Base-by-base conservation (phyloP, 1,140 invertebrate species). In the Episyrphus balteatus region DNA sequence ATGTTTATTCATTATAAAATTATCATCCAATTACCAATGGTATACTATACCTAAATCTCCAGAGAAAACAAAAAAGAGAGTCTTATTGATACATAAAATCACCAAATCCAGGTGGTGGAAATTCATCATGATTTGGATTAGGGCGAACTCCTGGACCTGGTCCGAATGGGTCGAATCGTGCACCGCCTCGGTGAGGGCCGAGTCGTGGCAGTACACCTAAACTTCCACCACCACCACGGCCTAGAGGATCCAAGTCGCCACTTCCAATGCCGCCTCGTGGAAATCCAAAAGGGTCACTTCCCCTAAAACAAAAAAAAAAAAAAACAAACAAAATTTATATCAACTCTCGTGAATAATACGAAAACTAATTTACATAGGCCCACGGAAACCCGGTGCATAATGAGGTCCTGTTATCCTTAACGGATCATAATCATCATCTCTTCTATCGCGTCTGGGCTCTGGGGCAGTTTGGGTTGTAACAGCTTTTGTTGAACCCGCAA, bases 141-240 rank as follows among this genome's bases (percentile, higher is more conserved):
- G 52, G 50, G 5, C 52, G 52, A 36, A 59, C 63, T 38, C 61
- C 53, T 18, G 75, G 77, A 8, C 80, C 77, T 10, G 86, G 86
- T 5, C 79, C 79, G 62, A 88, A 85, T 0, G 86, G 87, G 72
- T 90, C 86, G 65, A 87, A 91, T 55, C 86, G 75, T 10, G 87
- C 85, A 31, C 82, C 79, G 38, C 55, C 50, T 21, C 51, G 51
- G 5, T 54, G 57, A 49, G 50, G 42, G 37, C 44, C 46, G 6
- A 56, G 58, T 9, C 41, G 50, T 11, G 73, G 70, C 40, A 70
- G 68, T 34, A 68, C 75, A 61, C 84, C 88, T 10, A 89, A 51
- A 83, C 88, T 90, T 43, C 85, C 84, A 51, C 76, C 71, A 33
- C 78, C 78, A 40, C 58, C 57, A 18, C 70, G 58, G 51, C 73